Evolutionary conservation across 2,113 vertebrate species (phyloP).

Genomic region (Carassius carassius): DNA sequence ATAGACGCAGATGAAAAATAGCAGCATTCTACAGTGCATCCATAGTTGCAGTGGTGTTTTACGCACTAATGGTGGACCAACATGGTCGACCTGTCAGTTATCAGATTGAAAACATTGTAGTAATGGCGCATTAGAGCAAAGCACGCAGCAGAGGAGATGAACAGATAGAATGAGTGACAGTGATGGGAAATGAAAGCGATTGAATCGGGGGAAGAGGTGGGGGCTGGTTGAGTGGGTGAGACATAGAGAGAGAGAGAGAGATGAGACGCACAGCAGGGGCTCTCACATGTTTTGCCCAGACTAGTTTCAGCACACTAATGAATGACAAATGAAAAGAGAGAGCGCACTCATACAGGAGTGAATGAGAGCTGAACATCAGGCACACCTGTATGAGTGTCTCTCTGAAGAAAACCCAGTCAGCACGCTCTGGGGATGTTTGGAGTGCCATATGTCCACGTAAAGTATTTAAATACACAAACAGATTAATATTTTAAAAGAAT

Average conservation of each 20-base stretch:
- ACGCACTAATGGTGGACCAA: neutral
- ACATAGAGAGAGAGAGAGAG: neutral
- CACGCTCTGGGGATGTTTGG: neutral
- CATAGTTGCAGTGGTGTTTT: neutral
- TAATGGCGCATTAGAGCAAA: conserved; percentile 21
- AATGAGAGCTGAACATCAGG: neutral
- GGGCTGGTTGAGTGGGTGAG: neutral
- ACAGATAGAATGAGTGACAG: conserved; percentile 19
- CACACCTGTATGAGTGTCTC: neutral
- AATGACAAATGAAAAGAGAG: conserved; percentile 35
- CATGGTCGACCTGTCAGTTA: neutral
- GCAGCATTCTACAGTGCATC: neutral
- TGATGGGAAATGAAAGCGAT: neutral
- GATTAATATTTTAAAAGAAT: too few relatives aligned
- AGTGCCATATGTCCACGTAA: neutral
- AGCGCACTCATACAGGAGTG: neutral
- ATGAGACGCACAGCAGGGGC: neutral
- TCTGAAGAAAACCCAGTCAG: neutral
- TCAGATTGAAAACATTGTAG: conserved; percentile 16
- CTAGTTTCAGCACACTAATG: conserved; percentile 3
- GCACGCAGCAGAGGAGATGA: conserved; percentile 1
- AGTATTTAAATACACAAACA: too few relatives aligned
- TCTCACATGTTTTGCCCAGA: neutral
- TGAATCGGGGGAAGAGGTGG: neutral
- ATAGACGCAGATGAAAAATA: neutral